Conservation (phyloP, 30 jellyfish, hydroid and myxozoan species). For the Euphysa ruthae region DNA sequence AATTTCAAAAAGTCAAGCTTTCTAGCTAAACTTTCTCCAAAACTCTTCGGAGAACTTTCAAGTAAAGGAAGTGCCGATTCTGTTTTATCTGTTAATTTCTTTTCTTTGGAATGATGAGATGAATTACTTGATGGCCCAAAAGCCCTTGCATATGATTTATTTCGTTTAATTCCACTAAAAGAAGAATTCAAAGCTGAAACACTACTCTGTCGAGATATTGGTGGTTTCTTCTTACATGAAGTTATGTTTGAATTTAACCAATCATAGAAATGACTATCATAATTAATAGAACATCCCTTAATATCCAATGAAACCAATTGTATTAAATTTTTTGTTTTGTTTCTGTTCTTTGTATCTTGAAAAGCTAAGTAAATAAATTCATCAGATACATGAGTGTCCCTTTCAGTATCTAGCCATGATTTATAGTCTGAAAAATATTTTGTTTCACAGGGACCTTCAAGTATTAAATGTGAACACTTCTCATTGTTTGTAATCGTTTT, state of each 20-base stretch:
- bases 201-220: neutral
- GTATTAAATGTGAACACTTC: neutral
- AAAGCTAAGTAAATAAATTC: neutral
- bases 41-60: neutral
- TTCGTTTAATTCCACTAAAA: slow-evolving; percentile 45
- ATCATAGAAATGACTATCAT: neutral
- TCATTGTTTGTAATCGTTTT: neutral
- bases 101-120: slow-evolving; percentile 28
- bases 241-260: neutral
- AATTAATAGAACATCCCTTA: neutral
- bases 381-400: neutral
- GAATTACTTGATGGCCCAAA: slow-evolving; percentile 20
- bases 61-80: neutral
- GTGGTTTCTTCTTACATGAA: neutral
- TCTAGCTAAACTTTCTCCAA: slow-evolving; percentile 20
- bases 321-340: neutral
- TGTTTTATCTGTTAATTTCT: neutral
- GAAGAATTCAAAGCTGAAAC: neutral
- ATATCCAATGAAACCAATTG: neutral
- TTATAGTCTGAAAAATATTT: neutral
- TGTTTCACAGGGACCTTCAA: slow-evolving; percentile 1
- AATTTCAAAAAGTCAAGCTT: slow-evolving; percentile 15
- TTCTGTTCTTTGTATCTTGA: neutral
- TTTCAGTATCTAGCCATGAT: neutral
- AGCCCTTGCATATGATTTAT: slow-evolving; percentile 57